Evolutionary conservation across 1,140 invertebrate genomes (phyloP), one percentile per base, ranked within the genome.

Genomic region (Plutomurus gul): DNA sequence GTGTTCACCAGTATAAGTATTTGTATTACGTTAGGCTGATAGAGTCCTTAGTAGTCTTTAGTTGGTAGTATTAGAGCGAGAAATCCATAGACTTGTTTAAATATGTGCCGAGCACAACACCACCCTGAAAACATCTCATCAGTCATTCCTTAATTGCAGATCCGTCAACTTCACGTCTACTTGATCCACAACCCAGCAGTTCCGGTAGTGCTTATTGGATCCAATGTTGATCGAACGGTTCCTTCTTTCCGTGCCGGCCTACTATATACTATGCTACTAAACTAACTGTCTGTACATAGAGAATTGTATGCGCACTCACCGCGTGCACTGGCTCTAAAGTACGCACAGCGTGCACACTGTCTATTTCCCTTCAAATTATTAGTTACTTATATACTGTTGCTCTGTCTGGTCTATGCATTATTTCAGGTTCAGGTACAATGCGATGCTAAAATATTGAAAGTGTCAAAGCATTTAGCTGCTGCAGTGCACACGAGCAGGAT

Each of bases 71-170:
- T n/a, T n/a, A n/a, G n/a, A n/a, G n/a, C n/a, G n/a, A n/a, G n/a
- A n/a, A n/a, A n/a, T n/a, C n/a, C n/a, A n/a, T n/a, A n/a, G n/a
- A n/a, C n/a, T n/a, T n/a, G 27, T 36, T 65, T 30, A 65, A 65
- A 27, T 65, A n/a, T 56, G 49, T 65, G 30, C 27, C 56, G 30
- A 16, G 56, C 30, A 25, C 56, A 33, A 46, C 70, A 40, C 71
- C 30, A 78, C 46, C 76, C 65, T 16, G 47, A 77, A n/a, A 80
- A 43, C 27, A 82, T 77, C 74, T 79, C 81, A 82, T 82, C 81
- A 82, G 77, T 82, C 81, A 82, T 82, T 82, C 78, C 74, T 46
- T 82, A 82, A 82, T 82, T 82, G 81, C 77, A 79, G 77, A 82
- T 79, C 81, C 81, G 81, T 82, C 81, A 82, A 82, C 78, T 82